A percentile compares a stretch with the other conserved stretches of the same genome.
Conservation (phyloP, 2,888 invertebrate species). For the Allacma fusca region DNA sequence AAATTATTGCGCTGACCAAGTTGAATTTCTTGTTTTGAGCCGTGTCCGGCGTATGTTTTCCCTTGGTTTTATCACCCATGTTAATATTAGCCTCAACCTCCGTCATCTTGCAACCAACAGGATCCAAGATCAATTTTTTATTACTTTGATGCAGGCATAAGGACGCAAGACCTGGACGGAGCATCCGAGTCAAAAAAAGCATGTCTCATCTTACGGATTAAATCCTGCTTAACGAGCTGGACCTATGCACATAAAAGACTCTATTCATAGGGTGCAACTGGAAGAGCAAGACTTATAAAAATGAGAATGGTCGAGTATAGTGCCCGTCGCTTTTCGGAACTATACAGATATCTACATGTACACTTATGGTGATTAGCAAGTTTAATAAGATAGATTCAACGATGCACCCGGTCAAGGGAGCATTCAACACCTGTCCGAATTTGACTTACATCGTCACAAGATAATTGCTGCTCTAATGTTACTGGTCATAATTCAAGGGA, state of each 20-base stretch:
- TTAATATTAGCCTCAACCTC: background rate
- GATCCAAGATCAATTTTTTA: background rate
- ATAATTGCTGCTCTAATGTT: slow-evolving; percentile 39
- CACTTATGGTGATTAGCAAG: background rate
- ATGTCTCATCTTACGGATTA: too few species aligned
- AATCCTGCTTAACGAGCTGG: too few species aligned
- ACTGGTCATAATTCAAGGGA: slow-evolving; percentile 28
- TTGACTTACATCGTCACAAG: slow-evolving; percentile 30
- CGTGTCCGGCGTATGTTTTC: background rate
- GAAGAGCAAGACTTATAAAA: too few species aligned
- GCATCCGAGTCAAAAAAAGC: too few species aligned
- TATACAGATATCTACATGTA: background rate
- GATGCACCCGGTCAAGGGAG: slow-evolving; percentile 38
- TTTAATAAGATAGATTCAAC: background rate
- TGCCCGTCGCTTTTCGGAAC: too few species aligned
- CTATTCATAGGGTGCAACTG: too few species aligned
- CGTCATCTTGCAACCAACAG: slow-evolving; percentile 38
- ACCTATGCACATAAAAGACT: too few species aligned
- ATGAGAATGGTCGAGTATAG: too few species aligned
- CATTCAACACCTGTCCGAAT: slow-evolving; percentile 42
- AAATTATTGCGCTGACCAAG: background rate
- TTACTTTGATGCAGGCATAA: background rate
- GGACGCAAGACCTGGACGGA: too few species aligned
- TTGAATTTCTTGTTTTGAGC: background rate
- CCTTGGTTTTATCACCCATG: background rate